Conservation (phyloP, 2,113 vertebrate species). For the Phyllopteryx taeniolatus region DNA sequence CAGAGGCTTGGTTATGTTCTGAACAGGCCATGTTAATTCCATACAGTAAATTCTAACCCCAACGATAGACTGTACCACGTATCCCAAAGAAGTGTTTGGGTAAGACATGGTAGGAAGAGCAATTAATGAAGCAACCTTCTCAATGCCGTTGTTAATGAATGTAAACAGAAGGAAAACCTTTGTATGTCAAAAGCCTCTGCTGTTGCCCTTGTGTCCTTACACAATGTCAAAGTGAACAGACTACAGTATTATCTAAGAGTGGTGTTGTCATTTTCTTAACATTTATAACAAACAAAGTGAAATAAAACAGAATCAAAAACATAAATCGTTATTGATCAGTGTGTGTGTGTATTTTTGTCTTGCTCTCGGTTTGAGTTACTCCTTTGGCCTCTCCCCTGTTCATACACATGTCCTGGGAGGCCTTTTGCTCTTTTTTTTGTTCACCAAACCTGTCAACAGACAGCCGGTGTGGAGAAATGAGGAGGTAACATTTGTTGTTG, state of each 20-base stretch:
- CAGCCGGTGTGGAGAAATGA: conserved; percentile 31
- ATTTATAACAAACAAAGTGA: not conserved
- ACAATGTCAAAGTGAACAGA: not conserved
- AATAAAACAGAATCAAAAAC: not conserved
- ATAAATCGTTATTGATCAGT: not conserved
- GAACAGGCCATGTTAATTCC: too few relatives aligned
- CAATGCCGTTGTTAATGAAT: too few relatives aligned
- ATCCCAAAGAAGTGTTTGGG: too few relatives aligned
- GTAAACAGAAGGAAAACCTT: too few relatives aligned
- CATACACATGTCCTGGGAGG: conserved; percentile 45
- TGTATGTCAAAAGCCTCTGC: too few relatives aligned
- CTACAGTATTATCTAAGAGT: not conserved
- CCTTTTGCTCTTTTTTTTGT: conserved; percentile 37
- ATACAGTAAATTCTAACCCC: too few relatives aligned
- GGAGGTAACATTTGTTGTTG: conserved; percentile 46
- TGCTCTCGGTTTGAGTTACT: not conserved
- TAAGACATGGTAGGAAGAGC: too few relatives aligned
- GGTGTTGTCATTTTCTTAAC: not conserved
- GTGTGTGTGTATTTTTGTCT: not conserved
- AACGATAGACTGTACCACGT: too few relatives aligned
- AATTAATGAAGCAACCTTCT: too few relatives aligned
- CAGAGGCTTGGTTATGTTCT: too few relatives aligned
- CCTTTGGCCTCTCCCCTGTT: conserved; percentile 44
- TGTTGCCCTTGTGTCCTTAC: not conserved
- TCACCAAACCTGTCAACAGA: conserved; percentile 39